Conservation (phyloP, 2,888 invertebrate species). For the Oligia fasciuncula region DNA sequence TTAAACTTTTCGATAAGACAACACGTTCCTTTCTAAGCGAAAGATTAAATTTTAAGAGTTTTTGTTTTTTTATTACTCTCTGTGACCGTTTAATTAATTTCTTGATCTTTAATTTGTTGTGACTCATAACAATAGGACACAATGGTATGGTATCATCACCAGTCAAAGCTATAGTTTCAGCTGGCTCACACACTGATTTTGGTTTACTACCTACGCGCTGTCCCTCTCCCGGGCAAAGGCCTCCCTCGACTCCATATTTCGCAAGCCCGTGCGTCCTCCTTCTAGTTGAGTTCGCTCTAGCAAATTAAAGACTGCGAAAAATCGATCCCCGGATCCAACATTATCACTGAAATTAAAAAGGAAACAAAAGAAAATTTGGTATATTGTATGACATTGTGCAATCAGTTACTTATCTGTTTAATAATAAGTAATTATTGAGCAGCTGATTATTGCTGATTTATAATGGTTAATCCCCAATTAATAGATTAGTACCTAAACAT, state of each 20-base stretch:
- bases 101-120: too few relatives aligned
- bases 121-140: too few relatives aligned
- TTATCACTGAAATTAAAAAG: neutral
- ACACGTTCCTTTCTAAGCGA: too few relatives aligned
- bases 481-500: constrained; percentile 7
- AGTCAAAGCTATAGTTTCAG: too few relatives aligned
- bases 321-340: neutral
- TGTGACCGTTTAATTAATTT: too few relatives aligned
- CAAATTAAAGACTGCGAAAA: neutral
- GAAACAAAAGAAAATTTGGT: neutral
- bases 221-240: neutral
- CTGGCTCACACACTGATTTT: too few relatives aligned
- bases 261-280: neutral
- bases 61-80: too few relatives aligned
- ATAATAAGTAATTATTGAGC: too few relatives aligned
- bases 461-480: constrained; percentile 16
- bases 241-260: neutral
- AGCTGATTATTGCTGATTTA: neutral
- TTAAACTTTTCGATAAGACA: too few relatives aligned
- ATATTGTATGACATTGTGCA: neutral
- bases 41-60: too few relatives aligned
- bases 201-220: too few relatives aligned
- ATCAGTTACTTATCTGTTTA: neutral
- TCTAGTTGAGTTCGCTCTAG: neutral
- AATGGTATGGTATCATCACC: too few relatives aligned